These are phyloP conservation scores for Lonchura striata DNA, from an alignment of 2,113 vertebrate genomes.

Conservation along the genomic window DNA sequence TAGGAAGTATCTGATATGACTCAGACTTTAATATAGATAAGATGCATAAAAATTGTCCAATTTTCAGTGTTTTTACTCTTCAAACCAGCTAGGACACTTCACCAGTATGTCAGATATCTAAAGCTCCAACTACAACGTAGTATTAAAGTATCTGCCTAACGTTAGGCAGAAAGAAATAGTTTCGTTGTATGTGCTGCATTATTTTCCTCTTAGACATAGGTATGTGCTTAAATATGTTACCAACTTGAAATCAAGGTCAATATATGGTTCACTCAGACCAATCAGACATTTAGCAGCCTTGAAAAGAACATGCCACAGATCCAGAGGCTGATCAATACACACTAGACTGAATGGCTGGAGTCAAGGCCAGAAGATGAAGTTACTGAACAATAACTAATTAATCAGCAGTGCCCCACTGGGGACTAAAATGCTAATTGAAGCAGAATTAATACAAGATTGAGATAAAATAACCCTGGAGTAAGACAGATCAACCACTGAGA, in stretches of 20 bases:
- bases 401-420: not conserved
- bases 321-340: conserved; percentile 19
- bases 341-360: conserved; percentile 24
- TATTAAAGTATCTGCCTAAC: not conserved
- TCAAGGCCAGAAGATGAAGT: conserved; percentile 30
- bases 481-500: conserved; percentile 56
- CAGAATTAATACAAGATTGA: conserved; percentile 41
- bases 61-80: not conserved
- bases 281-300: not conserved
- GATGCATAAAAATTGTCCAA: not conserved
- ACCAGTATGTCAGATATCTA: not conserved
- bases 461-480: conserved; percentile 47
- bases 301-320: not conserved
- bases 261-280: not conserved
- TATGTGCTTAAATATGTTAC: not conserved
- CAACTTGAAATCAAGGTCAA: not conserved
- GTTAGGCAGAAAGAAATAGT: not conserved
- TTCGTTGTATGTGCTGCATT: not conserved
- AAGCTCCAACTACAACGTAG: not conserved
- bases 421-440: conserved; percentile 54
- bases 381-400: conserved; percentile 56
- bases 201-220: not conserved
- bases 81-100: not conserved
- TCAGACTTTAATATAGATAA: not conserved
- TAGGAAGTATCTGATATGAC: not conserved